Base-by-base conservation (phyloP, 2,113 vertebrate species). In the Phocoena sinus region DNA sequence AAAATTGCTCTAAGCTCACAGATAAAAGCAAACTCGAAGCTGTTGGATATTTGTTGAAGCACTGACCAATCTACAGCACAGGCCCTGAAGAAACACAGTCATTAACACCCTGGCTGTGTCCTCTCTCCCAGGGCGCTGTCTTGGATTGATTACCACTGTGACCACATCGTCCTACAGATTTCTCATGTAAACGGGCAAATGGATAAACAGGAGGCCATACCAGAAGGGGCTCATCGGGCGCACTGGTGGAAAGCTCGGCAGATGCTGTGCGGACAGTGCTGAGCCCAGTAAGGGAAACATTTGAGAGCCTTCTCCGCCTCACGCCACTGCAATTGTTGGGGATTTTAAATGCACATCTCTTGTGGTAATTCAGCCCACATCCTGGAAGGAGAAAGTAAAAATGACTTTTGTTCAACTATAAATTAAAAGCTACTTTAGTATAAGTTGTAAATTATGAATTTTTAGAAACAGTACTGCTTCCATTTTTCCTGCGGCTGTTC, bases 281-380 rank as follows among this genome's bases (percentile, higher is more conserved):
- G 83, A 99, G 97, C 62, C 99, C 99, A 0, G 99, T 99, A 68
- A 99, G 98, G 21, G 99, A 99, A 12, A 99, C 99, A 0, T 99
- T 99, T 1, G 99, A 99, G 20, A 99, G 98, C 8, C 99, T 99
- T 0, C 99, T 99, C 86, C 99, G 99, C 74, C 99, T 99, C 79
- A 99, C 98, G 0, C 99, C 99, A 23, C 99, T 99, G 98, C 99
- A 99, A 98, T 99, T 99, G 98, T 99, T 99, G 4, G 99, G 99
- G 91, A 99, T 99, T 98, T 99, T 99, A 98, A 99, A 99, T 8
- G 99, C 99, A 98, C 99, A 99, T 76, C 99, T 99, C 98, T 99
- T 99, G 98, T 99, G 99, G 97, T 99, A 99, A 98, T 99, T 99
- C 79, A 99, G 98, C 68, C 99, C 99, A 86, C 99, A 99, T 44